Base-by-base conservation (phyloP, 23 tunicate genomes). In the Diplosoma virens region DNA sequence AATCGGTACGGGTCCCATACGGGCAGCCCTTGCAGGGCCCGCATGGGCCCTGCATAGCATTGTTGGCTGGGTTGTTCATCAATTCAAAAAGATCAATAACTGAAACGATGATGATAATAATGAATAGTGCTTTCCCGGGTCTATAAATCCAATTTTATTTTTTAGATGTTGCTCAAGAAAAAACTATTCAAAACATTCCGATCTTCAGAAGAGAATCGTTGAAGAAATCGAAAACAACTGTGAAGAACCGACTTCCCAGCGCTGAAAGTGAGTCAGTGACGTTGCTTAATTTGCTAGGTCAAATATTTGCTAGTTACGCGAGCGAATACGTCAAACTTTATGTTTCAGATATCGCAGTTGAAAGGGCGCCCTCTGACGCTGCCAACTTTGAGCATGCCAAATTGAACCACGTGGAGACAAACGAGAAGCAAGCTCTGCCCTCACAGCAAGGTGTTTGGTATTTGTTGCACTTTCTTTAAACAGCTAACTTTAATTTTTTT, bases 81-180 rank as follows among this genome's bases (percentile, higher is more conserved):
- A n/a, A n/a, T n/a, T n/a, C n/a, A n/a, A n/a, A n/a, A n/a, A n/a
- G n/a, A n/a, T n/a, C n/a, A n/a, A n/a, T n/a, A n/a, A n/a, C n/a
- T n/a, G n/a, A n/a, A n/a, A n/a, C n/a, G n/a, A n/a, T n/a, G n/a
- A n/a, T n/a, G n/a, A n/a, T n/a, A n/a, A n/a, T n/a, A n/a, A n/a
- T n/a, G n/a, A n/a, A n/a, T n/a, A n/a, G n/a, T n/a, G n/a, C n/a
- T n/a, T n/a, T n/a, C n/a, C n/a, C n/a, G n/a, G n/a, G n/a, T n/a
- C n/a, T n/a, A n/a, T n/a, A n/a, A n/a, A n/a, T n/a, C n/a, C n/a
- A n/a, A n/a, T n/a, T n/a, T n/a, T n/a, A n/a, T n/a, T n/a, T n/a
- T n/a, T n/a, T 34, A 89, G 96, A 89, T 41, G 47, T 89, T n/a
- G 85, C 80, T 29, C 84, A 83, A 37, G 96, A 89, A 65, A 83